A percentile compares a stretch with the other conserved stretches of the same genome.
These are phyloP conservation scores for Camelus bactrianus DNA, from an alignment of 2,113 vertebrate genomes.

Conservation along the genomic window DNA sequence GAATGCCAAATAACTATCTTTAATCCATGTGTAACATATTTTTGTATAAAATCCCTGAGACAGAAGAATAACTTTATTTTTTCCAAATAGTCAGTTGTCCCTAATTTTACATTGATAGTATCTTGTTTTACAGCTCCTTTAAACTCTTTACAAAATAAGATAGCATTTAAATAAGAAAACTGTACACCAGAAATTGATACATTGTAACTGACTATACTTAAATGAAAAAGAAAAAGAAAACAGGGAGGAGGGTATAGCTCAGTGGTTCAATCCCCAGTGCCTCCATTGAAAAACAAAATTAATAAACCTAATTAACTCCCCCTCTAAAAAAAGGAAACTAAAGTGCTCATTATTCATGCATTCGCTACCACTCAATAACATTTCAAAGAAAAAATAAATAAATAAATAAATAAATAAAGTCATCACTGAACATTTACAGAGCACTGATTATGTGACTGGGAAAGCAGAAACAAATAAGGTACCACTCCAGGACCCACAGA, in stretches of 20 bases:
- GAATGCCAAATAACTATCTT: neutral
- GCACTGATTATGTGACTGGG: neutral
- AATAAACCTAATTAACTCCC: no score
- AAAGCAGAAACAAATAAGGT: neutral
- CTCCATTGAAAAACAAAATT: no score
- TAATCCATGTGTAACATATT: neutral
- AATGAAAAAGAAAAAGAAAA: no score
- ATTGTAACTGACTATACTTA: no score
- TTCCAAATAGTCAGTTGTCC: neutral
- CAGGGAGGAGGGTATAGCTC: no score
- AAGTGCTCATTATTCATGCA: no score
- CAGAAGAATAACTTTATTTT: slow-evolving; percentile 16
- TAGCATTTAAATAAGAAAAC: neutral
- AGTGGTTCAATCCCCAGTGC: no score
- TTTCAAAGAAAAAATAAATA: neutral
- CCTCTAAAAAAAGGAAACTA: no score
- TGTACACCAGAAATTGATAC: no score
- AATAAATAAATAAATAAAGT: neutral
- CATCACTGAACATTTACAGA: neutral
- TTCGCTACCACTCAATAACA: neutral
- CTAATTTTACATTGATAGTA: neutral
- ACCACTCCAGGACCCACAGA: neutral
- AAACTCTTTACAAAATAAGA: slow-evolving; percentile 44
- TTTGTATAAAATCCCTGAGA: neutral
- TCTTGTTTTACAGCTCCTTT: neutral